Base-by-base conservation (phyloP, 2,113 vertebrate species). In the Heterotilapia buettikoferi region DNA sequence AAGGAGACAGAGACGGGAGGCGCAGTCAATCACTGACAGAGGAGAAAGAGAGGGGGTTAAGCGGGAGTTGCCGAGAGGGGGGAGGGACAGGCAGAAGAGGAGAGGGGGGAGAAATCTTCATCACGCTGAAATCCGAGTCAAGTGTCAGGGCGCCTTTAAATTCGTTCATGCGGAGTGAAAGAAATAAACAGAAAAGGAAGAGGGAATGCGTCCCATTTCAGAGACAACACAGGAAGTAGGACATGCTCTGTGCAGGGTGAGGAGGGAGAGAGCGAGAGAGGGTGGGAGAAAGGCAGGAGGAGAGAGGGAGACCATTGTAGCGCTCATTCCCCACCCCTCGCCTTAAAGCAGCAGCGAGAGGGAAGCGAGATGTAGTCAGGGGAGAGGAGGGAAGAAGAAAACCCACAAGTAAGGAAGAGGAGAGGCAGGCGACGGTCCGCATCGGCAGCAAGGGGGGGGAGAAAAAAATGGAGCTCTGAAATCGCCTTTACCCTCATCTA, bases 141-240 rank as follows among this genome's bases (percentile, higher is more conserved):
- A 83, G 71, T 43, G 50, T 53, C 21, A 6, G 53, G 21, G 21
- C 29, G 61, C 36, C 40, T 76, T 73, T 38, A 80, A 83, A 83
- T 86, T 79, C 50, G 87, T 93, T 90, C 82, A 92, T 92, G 83
- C 7, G 9, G 68, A 79, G 36, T 14, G 73, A 80, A 57, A 73
- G 80, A 52, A 85, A 56, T 63, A 63, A 86, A 86, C 26, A 76
- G 79, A 63, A 54, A 57, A 80, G 71, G 84, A 82, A 84, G 61
- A 12, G 80, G 57, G 82, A 80, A 85, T 73, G 88, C 50, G 85
- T 93, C 90, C 88, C 52, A 82, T 87, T 92, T 92, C 80, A 86
- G 92, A 94, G 87, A 84, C 90, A 78, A 88, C 90, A 90, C 87
- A 91, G 93, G 94, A 95, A 95, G 88, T 95, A 94, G 92, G 94